Evolutionary conservation across 2,797 vertebrate genomes (phyloP).

Genomic region (Lycodopsis pacificus): DNA sequence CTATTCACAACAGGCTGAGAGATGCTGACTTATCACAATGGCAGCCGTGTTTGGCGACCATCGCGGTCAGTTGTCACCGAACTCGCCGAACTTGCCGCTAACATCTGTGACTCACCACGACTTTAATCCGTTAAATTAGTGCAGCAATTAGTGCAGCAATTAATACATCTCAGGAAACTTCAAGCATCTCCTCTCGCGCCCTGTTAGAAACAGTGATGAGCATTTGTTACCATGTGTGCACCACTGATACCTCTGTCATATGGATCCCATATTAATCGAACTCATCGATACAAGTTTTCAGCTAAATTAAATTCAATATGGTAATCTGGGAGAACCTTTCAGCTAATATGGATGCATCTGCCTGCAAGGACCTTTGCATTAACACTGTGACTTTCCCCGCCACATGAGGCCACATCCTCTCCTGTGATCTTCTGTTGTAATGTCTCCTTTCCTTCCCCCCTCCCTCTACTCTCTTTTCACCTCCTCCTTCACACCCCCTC

Average conservation of each 20-base stretch:
- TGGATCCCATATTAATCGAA: neutral
- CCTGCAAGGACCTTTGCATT: conserved; percentile 27
- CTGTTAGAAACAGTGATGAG: neutral
- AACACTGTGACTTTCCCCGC: conserved; percentile 59
- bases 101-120: conserved; percentile 24
- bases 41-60: conserved; percentile 2
- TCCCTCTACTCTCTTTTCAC: conserved; percentile 32
- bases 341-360: conserved; percentile 21
- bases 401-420: conserved; percentile 56
- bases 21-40: neutral
- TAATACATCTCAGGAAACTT: conserved; percentile 8
- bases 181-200: neutral
- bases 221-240: neutral
- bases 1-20: neutral
- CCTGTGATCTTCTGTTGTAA: conserved; percentile 51
- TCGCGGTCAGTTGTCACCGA: conserved; percentile 8
- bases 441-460: conserved; percentile 33
- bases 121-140: neutral
- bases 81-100: conserved; percentile 11
- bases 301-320: conserved; percentile 10
- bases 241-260: neutral
- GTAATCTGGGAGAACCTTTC: conserved; percentile 7
- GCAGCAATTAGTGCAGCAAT: neutral
- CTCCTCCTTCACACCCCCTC: conserved; percentile 10
- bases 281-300: neutral